Percentiles rank a stretch among this genome's conserved stretches.
Evolutionary conservation across 2,888 invertebrate genomes (phyloP).

Genomic region (Nephrotoma flavescens): DNA sequence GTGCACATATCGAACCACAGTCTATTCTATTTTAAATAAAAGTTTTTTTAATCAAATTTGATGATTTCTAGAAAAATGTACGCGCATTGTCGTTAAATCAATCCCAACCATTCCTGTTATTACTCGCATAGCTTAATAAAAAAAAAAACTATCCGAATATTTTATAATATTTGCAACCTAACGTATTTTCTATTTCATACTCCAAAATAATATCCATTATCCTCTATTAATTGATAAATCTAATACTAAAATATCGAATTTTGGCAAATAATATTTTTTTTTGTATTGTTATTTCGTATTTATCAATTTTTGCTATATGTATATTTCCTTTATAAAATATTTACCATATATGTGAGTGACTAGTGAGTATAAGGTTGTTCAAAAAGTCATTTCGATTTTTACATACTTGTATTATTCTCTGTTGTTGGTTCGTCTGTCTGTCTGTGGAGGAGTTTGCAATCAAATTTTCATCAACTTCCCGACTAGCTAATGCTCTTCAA

Average conservation of each 20-base stretch:
- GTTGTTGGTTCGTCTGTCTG: too few species aligned
- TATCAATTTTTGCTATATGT: not conserved
- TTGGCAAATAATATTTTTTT: not conserved
- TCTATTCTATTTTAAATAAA: not conserved
- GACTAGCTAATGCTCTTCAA: too few species aligned
- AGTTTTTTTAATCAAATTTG: not conserved
- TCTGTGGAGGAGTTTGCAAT: too few species aligned
- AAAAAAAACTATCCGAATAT: not conserved
- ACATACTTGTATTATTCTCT: too few species aligned
- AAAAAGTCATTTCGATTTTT: too few species aligned
- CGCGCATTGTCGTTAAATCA: not conserved
- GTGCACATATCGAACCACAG: too few species aligned
- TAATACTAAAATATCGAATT: not conserved
- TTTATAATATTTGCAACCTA: not conserved
- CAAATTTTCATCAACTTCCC: too few species aligned
- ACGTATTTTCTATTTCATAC: not conserved
- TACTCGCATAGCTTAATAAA: not conserved
- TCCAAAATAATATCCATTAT: not conserved
- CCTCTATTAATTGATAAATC: not conserved
- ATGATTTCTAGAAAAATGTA: not conserved
- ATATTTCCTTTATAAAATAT: not conserved
- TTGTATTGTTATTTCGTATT: not conserved
- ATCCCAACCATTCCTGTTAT: not conserved
- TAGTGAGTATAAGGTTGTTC: too few species aligned
- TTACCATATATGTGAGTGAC: not conserved